These are phyloP conservation scores for Papilio demoleus DNA, from an alignment of 2,888 invertebrate genomes.

Conservation along the genomic window DNA sequence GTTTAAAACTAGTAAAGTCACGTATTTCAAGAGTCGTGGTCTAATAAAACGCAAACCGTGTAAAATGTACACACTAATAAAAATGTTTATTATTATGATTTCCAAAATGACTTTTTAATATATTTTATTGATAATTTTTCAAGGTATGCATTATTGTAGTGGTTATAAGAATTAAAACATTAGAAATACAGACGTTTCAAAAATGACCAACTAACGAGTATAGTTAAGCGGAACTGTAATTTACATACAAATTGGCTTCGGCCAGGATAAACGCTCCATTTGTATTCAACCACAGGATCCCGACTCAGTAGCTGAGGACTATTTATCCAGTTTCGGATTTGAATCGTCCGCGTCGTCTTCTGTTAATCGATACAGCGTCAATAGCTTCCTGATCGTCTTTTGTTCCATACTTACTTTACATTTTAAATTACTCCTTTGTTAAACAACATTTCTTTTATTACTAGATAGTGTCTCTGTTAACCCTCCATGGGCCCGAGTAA, in stretches of 20 bases:
- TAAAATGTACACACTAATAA: background rate
- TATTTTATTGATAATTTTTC: background rate
- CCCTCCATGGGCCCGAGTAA: no score
- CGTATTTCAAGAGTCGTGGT: background rate
- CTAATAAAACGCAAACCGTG: background rate
- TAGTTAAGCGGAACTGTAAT: constrained; percentile 81
- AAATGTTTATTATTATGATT: background rate
- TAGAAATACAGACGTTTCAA: constrained; percentile 74
- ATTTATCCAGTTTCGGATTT: constrained; percentile 79
- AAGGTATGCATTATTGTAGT: constrained; percentile 37
- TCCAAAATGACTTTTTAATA: background rate
- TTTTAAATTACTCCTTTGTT: background rate
- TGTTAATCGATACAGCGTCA: constrained; percentile 46
- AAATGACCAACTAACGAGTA: constrained; percentile 84
- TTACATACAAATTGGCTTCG: constrained; percentile 83
- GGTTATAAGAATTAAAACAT: constrained; percentile 58
- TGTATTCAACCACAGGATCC: constrained; percentile 80
- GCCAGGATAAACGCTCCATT: constrained; percentile 83
- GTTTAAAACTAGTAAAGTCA: background rate
- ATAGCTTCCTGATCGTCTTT: constrained; percentile 36
- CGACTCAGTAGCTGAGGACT: constrained; percentile 73
- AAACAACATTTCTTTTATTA: no score
- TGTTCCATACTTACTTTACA: constrained; percentile 24
- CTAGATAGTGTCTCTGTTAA: no score
- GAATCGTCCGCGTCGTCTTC: constrained; percentile 56